phyloP scores from a whole-genome alignment of 2,113 vertebrate genomes.

The Neolamprologus devosi region DNA sequence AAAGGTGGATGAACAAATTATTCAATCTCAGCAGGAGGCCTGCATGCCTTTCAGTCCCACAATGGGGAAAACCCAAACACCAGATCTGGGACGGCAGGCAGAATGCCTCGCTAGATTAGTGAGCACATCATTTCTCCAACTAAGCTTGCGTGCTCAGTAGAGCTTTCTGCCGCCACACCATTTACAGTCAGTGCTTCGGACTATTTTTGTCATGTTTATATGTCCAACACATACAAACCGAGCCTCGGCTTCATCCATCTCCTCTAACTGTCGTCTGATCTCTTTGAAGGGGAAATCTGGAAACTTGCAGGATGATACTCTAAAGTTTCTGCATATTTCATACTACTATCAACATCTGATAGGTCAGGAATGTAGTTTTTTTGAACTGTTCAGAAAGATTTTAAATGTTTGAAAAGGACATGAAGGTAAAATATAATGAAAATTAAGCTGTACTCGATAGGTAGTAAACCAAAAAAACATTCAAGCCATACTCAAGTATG shows the following conservation, averaged over 20 bases:
- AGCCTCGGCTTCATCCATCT: not conserved
- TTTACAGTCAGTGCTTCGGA: conserved; percentile 17
- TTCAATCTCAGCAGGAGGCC: not conserved
- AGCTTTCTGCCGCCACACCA: not conserved
- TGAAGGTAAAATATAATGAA: not conserved
- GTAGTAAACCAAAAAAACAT: not conserved
- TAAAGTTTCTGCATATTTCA: not conserved
- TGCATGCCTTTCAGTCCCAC: not conserved
- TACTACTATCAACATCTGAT: not conserved
- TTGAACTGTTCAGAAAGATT: not conserved
- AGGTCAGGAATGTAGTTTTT: not conserved
- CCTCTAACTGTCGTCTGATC: not conserved
- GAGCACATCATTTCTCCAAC: conserved; percentile 26
- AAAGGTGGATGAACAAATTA: not conserved
- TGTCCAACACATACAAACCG: not conserved
- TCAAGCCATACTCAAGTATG: not conserved
- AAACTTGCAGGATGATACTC: not conserved
- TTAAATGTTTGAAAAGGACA: not conserved
- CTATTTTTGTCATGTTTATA: conserved; percentile 15
- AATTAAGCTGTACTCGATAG: not conserved
- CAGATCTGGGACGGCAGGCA: not conserved
- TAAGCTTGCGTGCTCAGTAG: not conserved
- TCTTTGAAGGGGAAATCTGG: not conserved
- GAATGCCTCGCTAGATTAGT: not conserved
- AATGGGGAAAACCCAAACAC: not conserved